Evolutionary conservation across 2,888 invertebrate genomes (phyloP).

Genomic region (Eristalis arbustorum): DNA sequence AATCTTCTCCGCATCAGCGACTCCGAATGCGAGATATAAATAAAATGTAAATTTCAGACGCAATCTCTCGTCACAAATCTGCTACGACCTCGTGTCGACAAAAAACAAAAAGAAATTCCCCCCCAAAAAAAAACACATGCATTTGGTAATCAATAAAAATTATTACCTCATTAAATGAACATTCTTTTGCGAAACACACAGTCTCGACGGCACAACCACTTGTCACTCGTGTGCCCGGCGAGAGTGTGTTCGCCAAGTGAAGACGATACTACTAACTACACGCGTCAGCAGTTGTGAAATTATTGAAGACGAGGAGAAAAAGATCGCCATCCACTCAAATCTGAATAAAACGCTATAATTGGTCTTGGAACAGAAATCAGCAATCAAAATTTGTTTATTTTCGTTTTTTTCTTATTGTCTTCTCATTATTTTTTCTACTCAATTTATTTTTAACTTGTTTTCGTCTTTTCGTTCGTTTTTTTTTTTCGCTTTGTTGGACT

Average conservation of each 20-base stretch:
- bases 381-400: not conserved
- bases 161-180: slow-evolving; percentile 17
- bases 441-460: slow-evolving; percentile 21
- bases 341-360: slow-evolving; percentile 35
- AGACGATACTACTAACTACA: not conserved
- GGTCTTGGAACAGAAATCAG: slow-evolving; percentile 38
- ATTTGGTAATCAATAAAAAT: not conserved
- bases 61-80: not conserved
- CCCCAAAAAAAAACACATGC: not conserved
- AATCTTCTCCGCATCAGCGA: not conserved
- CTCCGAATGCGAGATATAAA: not conserved
- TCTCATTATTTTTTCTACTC: not conserved
- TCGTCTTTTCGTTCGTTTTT: not conserved
- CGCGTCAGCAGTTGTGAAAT: slow-evolving; percentile 19
- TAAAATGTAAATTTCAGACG: not conserved
- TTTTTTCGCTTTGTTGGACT: not conserved
- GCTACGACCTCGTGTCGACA: not conserved
- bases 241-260: not conserved
- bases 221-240: not conserved
- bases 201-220: not conserved
- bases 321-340: not conserved
- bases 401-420: not conserved
- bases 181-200: not conserved
- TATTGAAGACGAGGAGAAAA: not conserved
- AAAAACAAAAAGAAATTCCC: not conserved